Evolutionary conservation across 2,888 invertebrate genomes (phyloP).

Genomic region (Dascillus cervinus): DNA sequence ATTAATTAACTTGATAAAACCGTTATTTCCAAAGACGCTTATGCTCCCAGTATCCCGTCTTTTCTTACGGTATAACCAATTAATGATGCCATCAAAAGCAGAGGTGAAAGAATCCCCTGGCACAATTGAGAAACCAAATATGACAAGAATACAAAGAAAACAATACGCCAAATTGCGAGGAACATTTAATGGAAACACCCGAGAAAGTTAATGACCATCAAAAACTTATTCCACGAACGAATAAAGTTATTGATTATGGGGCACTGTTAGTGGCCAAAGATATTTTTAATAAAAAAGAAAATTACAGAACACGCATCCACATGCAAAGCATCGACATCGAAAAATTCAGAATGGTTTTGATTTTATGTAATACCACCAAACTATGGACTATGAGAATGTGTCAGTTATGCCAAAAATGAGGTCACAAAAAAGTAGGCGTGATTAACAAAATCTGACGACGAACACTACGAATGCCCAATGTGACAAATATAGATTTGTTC

Average conservation of each 20-base stretch:
- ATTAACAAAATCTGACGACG: conserved; percentile 1
- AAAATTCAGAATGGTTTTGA: conserved; percentile 1
- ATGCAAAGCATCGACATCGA: too few species aligned
- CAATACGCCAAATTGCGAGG: neutral
- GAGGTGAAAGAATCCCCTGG: conserved; percentile 1
- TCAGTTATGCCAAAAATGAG: neutral
- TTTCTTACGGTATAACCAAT: neutral
- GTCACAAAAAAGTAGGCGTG: neutral
- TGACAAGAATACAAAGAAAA: neutral
- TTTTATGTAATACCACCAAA: neutral
- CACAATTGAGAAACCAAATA: conserved; percentile 1
- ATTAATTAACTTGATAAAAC: conserved; percentile 21
- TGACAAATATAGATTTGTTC: neutral
- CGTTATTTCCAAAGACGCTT: conserved; percentile 24
- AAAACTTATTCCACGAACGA: too few species aligned
- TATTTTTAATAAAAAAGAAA: too few species aligned
- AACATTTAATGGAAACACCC: too few species aligned
- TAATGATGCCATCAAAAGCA: neutral
- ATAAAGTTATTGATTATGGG: too few species aligned
- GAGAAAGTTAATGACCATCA: too few species aligned
- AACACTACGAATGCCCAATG: neutral
- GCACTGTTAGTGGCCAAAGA: too few species aligned
- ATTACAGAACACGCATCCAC: too few species aligned
- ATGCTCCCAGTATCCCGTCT: conserved; percentile 13
- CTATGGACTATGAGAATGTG: conserved; percentile 1